phyloP scores from a whole-genome alignment of 2,888 invertebrate genomes.

The Leptinotarsa peninsularis region DNA sequence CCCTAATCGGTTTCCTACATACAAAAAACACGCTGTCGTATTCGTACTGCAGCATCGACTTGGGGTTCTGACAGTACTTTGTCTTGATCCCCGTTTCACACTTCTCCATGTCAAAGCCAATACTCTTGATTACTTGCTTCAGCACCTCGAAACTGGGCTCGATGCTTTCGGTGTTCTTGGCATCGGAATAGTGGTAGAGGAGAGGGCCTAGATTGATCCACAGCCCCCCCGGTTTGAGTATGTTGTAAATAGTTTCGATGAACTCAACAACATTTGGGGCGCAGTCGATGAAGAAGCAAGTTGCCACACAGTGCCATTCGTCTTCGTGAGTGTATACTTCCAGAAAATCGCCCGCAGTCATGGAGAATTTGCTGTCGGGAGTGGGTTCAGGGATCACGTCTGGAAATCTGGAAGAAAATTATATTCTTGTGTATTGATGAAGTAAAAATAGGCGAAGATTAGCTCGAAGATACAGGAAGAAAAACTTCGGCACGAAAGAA shows the following conservation, averaged over 20 bases:
- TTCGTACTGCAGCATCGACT: constrained; percentile 92
- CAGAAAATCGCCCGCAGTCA: constrained; percentile 97
- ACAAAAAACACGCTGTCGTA: constrained; percentile 95
- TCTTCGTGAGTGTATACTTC: constrained; percentile 83
- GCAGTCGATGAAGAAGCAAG: constrained; percentile 99
- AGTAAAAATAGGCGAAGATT: no score
- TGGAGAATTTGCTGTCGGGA: constrained; percentile 82
- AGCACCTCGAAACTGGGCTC: constrained; percentile 85
- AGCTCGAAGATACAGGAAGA: no score
- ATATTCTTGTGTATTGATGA: no score
- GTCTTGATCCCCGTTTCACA: constrained; percentile 84
- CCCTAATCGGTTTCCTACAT: constrained; percentile 76
- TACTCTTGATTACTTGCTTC: constrained; percentile 76
- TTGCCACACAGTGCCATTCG: constrained; percentile 92
- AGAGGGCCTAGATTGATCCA: constrained; percentile 95
- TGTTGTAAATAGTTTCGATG: constrained; percentile 90
- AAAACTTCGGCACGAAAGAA: no score
- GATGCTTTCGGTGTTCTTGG: constrained; percentile 87
- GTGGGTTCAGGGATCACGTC: constrained; percentile 84
- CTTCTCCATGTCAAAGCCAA: constrained; percentile 88
- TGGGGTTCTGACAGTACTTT: constrained; percentile 91
- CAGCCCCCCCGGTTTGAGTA: constrained; percentile 88
- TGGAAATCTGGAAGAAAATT: constrained; percentile 74
- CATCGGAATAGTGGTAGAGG: constrained; percentile 90
- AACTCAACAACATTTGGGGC: constrained; percentile 96